These are phyloP conservation scores for Probosciger aterrimus DNA, from an alignment of 2,113 vertebrate species.

Conservation along the genomic window DNA sequence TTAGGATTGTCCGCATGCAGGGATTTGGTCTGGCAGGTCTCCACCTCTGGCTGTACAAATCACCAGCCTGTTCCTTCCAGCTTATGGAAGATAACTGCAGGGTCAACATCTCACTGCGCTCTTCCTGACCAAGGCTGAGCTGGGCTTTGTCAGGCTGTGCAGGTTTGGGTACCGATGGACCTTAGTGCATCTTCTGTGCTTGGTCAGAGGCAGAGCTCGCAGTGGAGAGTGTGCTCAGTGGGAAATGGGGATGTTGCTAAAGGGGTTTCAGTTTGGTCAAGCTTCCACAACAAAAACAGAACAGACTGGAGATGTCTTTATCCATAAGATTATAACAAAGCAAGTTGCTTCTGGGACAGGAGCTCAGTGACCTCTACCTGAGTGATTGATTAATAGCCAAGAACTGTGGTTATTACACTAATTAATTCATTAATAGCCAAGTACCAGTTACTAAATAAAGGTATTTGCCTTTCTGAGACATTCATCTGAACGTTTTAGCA, in stretches of 20 bases:
- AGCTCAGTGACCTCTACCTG: background rate
- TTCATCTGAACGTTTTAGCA: background rate
- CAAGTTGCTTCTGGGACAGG: background rate
- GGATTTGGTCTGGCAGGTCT: background rate
- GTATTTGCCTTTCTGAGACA: background rate
- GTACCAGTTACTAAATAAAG: background rate
- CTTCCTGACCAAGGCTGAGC: background rate
- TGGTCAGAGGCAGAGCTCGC: background rate
- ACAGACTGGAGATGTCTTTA: background rate
- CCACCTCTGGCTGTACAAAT: background rate
- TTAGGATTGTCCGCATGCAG: background rate
- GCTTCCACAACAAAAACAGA: background rate
- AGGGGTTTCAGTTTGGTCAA: background rate
- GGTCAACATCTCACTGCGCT: background rate
- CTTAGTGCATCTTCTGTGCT: background rate
- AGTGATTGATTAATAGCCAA: background rate
- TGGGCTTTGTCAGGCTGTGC: background rate
- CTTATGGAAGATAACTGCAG: background rate
- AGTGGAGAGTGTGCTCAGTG: background rate
- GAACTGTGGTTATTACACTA: background rate
- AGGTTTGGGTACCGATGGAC: background rate
- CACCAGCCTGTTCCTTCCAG: background rate
- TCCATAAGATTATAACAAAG: background rate
- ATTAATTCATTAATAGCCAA: constrained; percentile 11
- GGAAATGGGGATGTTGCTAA: background rate